Conservation (phyloP, 2,113 vertebrate species). For the Silurus glanis region DNA sequence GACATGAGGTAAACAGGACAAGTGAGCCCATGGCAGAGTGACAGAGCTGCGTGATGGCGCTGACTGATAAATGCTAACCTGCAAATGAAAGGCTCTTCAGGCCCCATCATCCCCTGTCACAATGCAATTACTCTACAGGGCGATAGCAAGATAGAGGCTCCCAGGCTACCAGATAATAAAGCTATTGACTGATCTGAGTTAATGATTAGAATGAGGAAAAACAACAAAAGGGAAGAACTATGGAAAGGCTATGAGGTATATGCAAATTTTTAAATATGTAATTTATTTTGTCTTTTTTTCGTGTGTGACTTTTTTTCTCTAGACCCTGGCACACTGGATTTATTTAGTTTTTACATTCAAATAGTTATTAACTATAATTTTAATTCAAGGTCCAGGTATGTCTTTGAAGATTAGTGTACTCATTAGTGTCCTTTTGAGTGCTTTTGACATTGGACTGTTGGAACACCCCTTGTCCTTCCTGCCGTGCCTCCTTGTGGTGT, state of each 20-base stretch:
- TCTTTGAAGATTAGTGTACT: conserved; percentile 16
- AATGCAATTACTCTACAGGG: conserved; percentile 96
- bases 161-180: conserved; percentile 95
- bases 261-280: neutral
- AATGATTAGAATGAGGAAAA: conserved; percentile 97
- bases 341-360: too few relatives aligned
- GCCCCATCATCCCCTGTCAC: conserved; percentile 94
- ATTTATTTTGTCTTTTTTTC: neutral
- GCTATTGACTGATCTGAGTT: conserved; percentile 97
- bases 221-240: conserved; percentile 86
- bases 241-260: conserved; percentile 62
- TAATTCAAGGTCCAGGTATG: neutral
- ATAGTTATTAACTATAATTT: neutral
- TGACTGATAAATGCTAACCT: conserved; percentile 91
- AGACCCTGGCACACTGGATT: neutral
- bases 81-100: conserved; percentile 94
- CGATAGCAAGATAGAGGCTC: conserved; percentile 97
- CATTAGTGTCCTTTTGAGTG: conserved; percentile 41
- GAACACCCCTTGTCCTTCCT: conserved; percentile 38
- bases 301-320: neutral
- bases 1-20: conserved; percentile 90
- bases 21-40: conserved; percentile 89
- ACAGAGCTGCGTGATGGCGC: conserved; percentile 90
- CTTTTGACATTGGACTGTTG: conserved; percentile 55
- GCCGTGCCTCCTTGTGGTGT: conserved; percentile 56